Evolutionary conservation across 2,888 invertebrate genomes (phyloP), one percentile per base, ranked within the genome.

Genomic region (Atethmia centrago): DNA sequence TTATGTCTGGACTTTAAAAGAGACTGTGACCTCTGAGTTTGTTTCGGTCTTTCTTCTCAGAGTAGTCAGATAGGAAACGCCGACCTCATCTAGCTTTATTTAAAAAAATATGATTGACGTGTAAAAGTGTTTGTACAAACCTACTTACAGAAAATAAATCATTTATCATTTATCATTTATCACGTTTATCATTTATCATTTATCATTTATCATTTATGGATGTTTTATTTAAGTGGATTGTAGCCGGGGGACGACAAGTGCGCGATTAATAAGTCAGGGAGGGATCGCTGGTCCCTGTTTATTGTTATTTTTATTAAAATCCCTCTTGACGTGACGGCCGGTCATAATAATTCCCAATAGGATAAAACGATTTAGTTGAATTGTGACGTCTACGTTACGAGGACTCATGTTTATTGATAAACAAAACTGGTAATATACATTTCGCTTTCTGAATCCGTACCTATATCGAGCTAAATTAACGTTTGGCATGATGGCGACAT

Each of bases 201-300:
- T n/a, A n/a, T n/a, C n/a, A n/a, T n/a, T n/a, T n/a, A n/a, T n/a
- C n/a, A n/a, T n/a, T n/a, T n/a, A 45, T 25, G 56, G 59, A 42
- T 68, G 53, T 64, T 62, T 68, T 70, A 55, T 64, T 45, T 42
- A 70, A 71, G 73, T 58, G 59, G 66, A 51, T 51, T 28, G 49
- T 28, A 40, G 28, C 51, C n/a, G 42, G 31, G 49, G 40, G 59
- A 51, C 45, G 65, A 71, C 73, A 72, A 81, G 70, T 70, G 59
- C 63, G 59, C 42, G 59, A 73, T 73, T 81, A 76, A 67, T 71
- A 76, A 71, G 70, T 62, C 68, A 69, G 61, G n/a, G 61, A 65
- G 56, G 65, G 53, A 51, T 36, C 21, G 10, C 31, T 49, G 51
- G 31, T 19, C 16, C n/a, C 16, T 58, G 58, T 74, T 74, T 64